Base-by-base conservation (phyloP, 2,113 vertebrate species). In the Gulo gulo region DNA sequence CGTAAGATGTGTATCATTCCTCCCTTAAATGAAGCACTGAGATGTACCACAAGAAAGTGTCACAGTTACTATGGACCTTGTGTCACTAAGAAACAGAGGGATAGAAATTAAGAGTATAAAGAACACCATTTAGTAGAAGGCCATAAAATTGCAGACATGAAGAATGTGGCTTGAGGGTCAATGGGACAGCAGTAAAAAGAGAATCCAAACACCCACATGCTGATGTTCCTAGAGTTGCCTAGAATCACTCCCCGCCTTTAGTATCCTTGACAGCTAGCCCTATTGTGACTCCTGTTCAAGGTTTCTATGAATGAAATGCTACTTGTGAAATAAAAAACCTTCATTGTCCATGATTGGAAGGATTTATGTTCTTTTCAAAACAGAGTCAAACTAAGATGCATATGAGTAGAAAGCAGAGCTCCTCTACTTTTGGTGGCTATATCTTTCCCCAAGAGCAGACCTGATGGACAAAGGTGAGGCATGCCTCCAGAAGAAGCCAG, bases 161-260 rank as follows among this genome's bases (percentile, higher is more conserved):
- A 57, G 34, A 81, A 16, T 23, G 4, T 4, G 0, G 23, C 47
- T 71, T 29, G 7, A 52, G 0, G 23, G 14, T 36, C 14, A 6
- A 67, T 23, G 31, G 13, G 47, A 71, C 13, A 47, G 7, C 42
- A n/a, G 2, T 47, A 20, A 20, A 69, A 69, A 14, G 31, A 81
- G 21, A 45, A 67, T 24, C 34, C 42, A 14, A 47, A 45, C 21
- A 36, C 84, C 11, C 42, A 67, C 26, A 52, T 79, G 11, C 52
- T 73, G 15, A n/a, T 26, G n/a, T 57, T 69, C 29, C 21, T 1
- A 52, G 45, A 26, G 42, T 45, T 86, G 45, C 31, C 63, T 71
- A 55, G 52, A 69, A 36, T 26, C 45, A 39, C 16, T 42, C 50
- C 39, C 57, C 24, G 61, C 36, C 36, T 61, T 83, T 26, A 61